Evolutionary conservation across 2,797 vertebrate species (phyloP), one percentile per base, ranked within the genome.

Genomic region (Tangara arthus): DNA sequence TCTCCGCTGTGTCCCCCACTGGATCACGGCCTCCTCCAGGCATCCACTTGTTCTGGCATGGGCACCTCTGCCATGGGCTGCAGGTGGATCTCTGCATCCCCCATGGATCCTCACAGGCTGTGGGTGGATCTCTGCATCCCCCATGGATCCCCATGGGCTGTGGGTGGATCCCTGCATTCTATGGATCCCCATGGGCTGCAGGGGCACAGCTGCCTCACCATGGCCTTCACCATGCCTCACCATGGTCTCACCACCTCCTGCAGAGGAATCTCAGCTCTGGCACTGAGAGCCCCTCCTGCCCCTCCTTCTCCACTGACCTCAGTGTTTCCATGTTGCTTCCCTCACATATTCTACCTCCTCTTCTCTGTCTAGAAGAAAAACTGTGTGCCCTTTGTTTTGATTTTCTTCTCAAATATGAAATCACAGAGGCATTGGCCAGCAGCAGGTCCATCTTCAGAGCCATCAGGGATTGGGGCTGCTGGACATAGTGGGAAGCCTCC

Each of bases 31-130:
- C 11, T 32, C 18, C 30, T 32, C 30, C 28, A 53, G 30, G 28
- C 18, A 32, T 2, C 52, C 30, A 32, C 18, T 12, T 20, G 28
- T 8, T 12, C 50, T 32, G 50, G 28, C 0, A 0, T 53, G 28
- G 18, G 28, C 1, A 32, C 28, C 28, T 53, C 50, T 3, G 1
- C 50, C 50, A 28, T 11, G 27, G 49, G 49, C 49, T 47, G 46
- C 4, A 8, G 21, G 20, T 22, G 28, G 28, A 32, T 63, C 39
- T 32, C 28, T 61, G 59, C 20, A 30, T 41, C 9, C 28, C 28
- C 19, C 9, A 2, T 27, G 34, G 56, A 59, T 59, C 15, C 34
- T 3, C 34, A 57, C 2, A 2, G 28, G 19, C 39, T 32, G 39
- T 8, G 5, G 9, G 14, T 30, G 28, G 59, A 61, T 41, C 39